Evolutionary conservation across 1,140 invertebrate species (phyloP), one percentile per base, ranked within the genome.

Genomic region (Pararge aegeria): DNA sequence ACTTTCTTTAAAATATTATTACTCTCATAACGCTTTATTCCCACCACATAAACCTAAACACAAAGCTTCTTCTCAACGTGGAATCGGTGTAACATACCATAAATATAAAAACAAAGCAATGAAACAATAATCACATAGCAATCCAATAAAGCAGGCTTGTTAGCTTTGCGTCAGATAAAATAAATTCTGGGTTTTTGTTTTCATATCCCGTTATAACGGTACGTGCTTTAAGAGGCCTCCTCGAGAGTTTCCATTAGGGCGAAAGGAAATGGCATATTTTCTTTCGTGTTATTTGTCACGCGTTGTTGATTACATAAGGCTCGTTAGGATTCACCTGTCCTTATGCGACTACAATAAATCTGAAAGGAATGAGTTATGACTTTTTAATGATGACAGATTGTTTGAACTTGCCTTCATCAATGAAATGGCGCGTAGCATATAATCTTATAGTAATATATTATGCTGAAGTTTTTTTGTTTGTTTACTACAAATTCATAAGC

Each of bases 141-240:
- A 24, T 44, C 19, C 21, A 55, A 44, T 55, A 55, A 55, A 44
- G 44, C 5, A 44, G 42, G 38, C 38, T 44, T 52, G 37, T 44
- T 59, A 52, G 49, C 48, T 59, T 52, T 30, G 38, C 48, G 50
- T 53, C 49, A 52, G 40, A 60, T 53, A 19, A 46, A 53, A 60
- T 60, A 46, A 46, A 53, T 53, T 60, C 53, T 27, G 40, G 38
- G 38, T 46, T 24, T 13, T 44, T 27, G 24, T 59, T 59, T 48
- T 53, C 51, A 51, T 60, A 53, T 53, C 57, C 40, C 18, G 50
- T 60, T 53, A 59, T 46, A 46, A 5, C 44, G 49, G 40, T 24
- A 48, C 42, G 57, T 53, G 57, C 37, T 46, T 60, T 53, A 53
- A 53, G 57, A 60, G 15, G 38, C 19, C 27, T 18, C n/a, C 42